Evolutionary conservation across 1,140 invertebrate genomes (phyloP), one percentile per base, ranked within the genome.

Genomic region (Diachasmimorpha longicaudata): DNA sequence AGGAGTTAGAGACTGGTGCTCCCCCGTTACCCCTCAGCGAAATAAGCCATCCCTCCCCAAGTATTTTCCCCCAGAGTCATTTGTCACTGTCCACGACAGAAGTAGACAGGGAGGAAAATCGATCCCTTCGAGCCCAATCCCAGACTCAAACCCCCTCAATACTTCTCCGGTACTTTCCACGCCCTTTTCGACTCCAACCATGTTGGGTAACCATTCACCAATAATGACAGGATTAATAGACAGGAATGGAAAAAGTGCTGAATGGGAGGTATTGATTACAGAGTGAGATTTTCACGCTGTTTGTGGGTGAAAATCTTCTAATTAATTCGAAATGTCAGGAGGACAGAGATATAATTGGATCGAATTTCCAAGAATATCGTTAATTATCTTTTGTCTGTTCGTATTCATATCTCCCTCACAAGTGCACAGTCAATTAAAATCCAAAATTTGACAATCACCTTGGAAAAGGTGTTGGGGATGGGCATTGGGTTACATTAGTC

Each of bases 21-120:
- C 39, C 44, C 69, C 13, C 23, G 19, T 46, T 14, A 5, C 39
- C 44, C 81, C 80, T 81, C 70, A 3, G 78, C 79, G 83, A 80
- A 86, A 85, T 84, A 16, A 3, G 5, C 58, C 58, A 13, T 25
- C 58, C 0, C 23, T 25, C 58, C 19, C 1, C 23, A 42, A 42
- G 39, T 42, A 42, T 81, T 16, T n/a, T 70, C 23, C 71, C 42
- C 68, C 19, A 63, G 58, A 74, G 78, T 78, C 78, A 87, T 88
- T 87, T 84, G 83, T 87, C 87, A 88, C 82, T 87, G 87, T 87
- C 86, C 76, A 70, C 73, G 77, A 82, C 85, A 87, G 83, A 83
- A 84, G 81, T 84, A 86, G 84, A 85, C 82, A 79, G 76, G 39
- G 74, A 79, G 74, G 80, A 86, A 83, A 87, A 88, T 88, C 85